Evolutionary conservation across 2,797 vertebrate species (phyloP).

Genomic region (Rhadinocentrus ornatus): DNA sequence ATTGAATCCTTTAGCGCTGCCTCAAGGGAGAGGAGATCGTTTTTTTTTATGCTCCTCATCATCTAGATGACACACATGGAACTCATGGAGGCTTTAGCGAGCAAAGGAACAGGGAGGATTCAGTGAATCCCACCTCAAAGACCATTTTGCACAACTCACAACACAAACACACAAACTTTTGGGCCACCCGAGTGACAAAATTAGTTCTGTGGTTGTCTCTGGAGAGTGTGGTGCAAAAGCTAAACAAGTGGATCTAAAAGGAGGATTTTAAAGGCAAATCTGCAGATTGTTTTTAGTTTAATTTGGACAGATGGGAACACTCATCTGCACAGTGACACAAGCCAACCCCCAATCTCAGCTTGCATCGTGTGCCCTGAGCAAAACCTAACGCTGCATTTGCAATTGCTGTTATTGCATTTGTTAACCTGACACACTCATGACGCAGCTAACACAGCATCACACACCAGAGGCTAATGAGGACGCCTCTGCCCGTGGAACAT

Average conservation of each 20-base stretch:
- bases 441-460: constrained; percentile 24
- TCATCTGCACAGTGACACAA: constrained; percentile 25
- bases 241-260: constrained; percentile 65
- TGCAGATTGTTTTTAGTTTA: constrained; percentile 58
- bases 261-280: constrained; percentile 54
- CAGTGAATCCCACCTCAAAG: constrained; percentile 49
- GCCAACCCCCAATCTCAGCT: constrained; percentile 18
- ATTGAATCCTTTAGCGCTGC: constrained; percentile 52
- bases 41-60: constrained; percentile 64
- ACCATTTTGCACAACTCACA: constrained; percentile 15
- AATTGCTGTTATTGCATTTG: constrained; percentile 21
- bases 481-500: not conserved
- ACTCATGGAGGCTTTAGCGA: constrained; percentile 46
- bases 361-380: constrained; percentile 15
- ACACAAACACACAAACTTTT: constrained; percentile 12
- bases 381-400: constrained; percentile 49
- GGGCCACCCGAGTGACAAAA: constrained; percentile 45
- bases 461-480: constrained; percentile 34
- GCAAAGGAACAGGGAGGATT: constrained; percentile 56
- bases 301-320: constrained; percentile 61
- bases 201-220: constrained; percentile 41
- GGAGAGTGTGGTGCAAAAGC: constrained; percentile 42
- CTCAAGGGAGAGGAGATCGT: constrained; percentile 54
- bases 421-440: constrained; percentile 37
- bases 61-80: constrained; percentile 60